Percentiles rank a stretch among this genome's conserved stretches.
phyloP scores from a whole-genome alignment of 2,888 invertebrate genomes.

The Lysandra bellargus region DNA sequence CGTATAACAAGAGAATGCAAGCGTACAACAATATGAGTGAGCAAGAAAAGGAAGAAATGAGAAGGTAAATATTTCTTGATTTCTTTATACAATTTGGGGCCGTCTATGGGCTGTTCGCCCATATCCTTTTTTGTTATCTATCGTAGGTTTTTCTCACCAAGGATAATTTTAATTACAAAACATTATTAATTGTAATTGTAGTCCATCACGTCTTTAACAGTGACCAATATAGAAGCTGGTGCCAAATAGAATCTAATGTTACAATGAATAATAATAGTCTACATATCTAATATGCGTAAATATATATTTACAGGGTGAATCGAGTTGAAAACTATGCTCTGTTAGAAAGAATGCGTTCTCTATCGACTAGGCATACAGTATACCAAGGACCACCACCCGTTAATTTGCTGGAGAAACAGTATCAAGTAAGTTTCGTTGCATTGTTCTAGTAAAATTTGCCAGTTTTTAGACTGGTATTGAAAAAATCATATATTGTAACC shows the following conservation, averaged over 20 bases:
- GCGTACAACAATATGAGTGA: slow-evolving; percentile 72
- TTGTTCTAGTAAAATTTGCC: not conserved
- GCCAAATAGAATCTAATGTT: too few species aligned
- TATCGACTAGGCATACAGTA: slow-evolving; percentile 69
- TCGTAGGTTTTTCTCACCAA: too few species aligned
- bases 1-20: slow-evolving; percentile 74
- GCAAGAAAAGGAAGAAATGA: slow-evolving; percentile 71
- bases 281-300: too few species aligned
- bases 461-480: too few species aligned
- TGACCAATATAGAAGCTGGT: not conserved
- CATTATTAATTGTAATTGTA: too few species aligned
- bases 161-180: too few species aligned
- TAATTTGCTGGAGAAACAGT: slow-evolving; percentile 87
- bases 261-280: too few species aligned
- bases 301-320: slow-evolving; percentile 56
- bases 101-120: too few species aligned
- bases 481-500: too few species aligned
- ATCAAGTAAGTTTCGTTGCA: slow-evolving; percentile 79
- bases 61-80: slow-evolving; percentile 53
- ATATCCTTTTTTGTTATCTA: too few species aligned
- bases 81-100: not conserved
- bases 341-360: slow-evolving; percentile 70
- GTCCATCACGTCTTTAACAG: not conserved
- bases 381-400: slow-evolving; percentile 79
- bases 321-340: slow-evolving; percentile 73